Conservation (phyloP, 23 tunicate genomes). For the Trididemnum nubilum region DNA sequence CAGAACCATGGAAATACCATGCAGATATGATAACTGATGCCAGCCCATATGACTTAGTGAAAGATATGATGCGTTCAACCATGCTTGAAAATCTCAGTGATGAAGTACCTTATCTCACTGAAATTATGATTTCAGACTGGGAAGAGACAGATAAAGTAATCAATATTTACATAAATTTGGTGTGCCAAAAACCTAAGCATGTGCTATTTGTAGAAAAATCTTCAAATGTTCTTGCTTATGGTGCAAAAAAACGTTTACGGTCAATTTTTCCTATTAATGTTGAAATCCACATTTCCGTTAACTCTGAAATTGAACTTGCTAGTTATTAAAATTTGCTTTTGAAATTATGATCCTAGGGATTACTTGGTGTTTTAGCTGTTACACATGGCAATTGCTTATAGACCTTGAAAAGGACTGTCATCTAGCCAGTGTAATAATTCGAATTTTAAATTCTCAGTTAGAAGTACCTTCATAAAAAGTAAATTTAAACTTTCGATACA, state of each 20-base stretch:
- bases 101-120: slow-evolving; percentile 76
- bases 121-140: slow-evolving; percentile 45
- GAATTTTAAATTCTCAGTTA: too few species aligned
- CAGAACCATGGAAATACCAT: slow-evolving; percentile 70
- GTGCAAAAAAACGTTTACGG: slow-evolving; percentile 7
- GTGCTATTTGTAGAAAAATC: slow-evolving; percentile 16
- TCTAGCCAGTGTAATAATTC: too few species aligned
- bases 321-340: neutral
- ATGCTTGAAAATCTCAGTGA: slow-evolving; percentile 69
- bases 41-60: slow-evolving; percentile 47
- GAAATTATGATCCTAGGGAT: too few species aligned
- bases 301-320: neutral
- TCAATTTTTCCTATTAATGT: neutral
- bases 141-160: slow-evolving; percentile 19
- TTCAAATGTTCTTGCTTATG: neutral
- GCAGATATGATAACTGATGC: slow-evolving; percentile 52
- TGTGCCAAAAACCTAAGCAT: slow-evolving; percentile 28
- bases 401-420: too few species aligned
- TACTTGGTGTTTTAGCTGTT: too few species aligned
- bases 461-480: too few species aligned
- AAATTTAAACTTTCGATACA: too few species aligned
- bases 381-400: too few species aligned
- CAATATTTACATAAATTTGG: slow-evolving; percentile 22
- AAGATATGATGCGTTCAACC: slow-evolving; percentile 51
- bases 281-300: neutral